phyloP scores from a whole-genome alignment of 2,888 invertebrate species.

The Deilephila porcellus region DNA sequence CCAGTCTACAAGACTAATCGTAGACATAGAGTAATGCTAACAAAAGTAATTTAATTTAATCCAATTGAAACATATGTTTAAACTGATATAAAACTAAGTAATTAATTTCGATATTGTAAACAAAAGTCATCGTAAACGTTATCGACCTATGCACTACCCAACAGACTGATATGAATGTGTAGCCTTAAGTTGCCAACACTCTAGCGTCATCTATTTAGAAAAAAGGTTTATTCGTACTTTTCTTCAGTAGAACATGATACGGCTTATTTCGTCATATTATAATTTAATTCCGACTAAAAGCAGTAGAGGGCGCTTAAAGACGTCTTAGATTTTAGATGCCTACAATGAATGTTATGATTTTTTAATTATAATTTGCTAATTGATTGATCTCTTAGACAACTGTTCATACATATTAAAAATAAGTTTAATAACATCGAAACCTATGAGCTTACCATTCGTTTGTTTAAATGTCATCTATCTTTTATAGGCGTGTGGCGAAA shows the following conservation, averaged over 20 bases:
- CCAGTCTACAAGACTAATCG: too few species aligned
- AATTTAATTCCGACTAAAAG: neutral
- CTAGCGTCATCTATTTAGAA: slow-evolving; percentile 13
- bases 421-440: too few species aligned
- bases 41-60: neutral
- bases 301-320: neutral
- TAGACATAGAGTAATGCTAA: neutral
- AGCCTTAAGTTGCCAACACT: neutral
- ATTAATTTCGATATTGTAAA: slow-evolving; percentile 27
- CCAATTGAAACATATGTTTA: neutral
- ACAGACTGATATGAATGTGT: neutral
- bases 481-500: too few species aligned
- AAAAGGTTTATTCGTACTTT: neutral
- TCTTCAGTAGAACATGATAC: neutral
- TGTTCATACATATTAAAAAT: too few species aligned
- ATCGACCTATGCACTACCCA: slow-evolving; percentile 29
- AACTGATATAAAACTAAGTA: neutral
- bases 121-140: slow-evolving; percentile 30
- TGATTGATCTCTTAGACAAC: too few species aligned
- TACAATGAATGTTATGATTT: neutral
- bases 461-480: too few species aligned
- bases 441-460: too few species aligned
- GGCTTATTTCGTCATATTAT: neutral
- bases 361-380: too few species aligned
- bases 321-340: neutral